A percentile compares a stretch with the other conserved stretches of the same genome.
phyloP scores from a whole-genome alignment of 2,888 invertebrate species.

The Cantharis flavilabris region DNA sequence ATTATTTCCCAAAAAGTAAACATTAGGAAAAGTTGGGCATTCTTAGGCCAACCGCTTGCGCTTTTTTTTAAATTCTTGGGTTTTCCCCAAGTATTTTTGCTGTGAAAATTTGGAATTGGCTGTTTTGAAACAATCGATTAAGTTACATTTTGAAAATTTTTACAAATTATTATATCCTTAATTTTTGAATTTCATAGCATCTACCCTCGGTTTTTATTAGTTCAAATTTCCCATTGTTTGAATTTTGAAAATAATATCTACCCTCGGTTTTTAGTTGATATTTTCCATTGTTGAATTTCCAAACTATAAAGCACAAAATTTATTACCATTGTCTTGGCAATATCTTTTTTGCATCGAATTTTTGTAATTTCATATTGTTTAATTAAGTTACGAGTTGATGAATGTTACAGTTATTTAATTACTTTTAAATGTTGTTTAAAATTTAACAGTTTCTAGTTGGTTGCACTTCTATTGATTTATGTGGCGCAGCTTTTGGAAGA shows the following conservation, averaged over 20 bases:
- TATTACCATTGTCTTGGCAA: background rate
- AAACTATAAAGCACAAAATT: background rate
- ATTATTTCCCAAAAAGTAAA: background rate
- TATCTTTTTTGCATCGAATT: background rate
- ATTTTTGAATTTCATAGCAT: too few species aligned
- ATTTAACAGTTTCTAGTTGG: background rate
- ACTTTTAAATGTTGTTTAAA: background rate
- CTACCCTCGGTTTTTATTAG: too few species aligned
- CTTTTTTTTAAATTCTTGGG: background rate
- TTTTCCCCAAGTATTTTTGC: background rate
- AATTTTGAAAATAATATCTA: too few species aligned
- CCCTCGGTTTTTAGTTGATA: too few species aligned
- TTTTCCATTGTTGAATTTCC: too few species aligned
- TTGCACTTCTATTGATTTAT: slow-evolving; percentile 7
- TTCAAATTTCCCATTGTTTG: too few species aligned
- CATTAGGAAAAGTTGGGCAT: background rate
- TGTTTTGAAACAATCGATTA: too few species aligned
- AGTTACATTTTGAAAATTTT: too few species aligned
- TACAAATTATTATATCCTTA: too few species aligned
- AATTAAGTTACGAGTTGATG: background rate
- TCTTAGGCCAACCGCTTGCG: background rate
- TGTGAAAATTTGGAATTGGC: background rate
- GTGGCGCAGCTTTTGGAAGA: background rate
- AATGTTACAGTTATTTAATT: background rate
- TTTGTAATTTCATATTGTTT: background rate